Percentiles rank a stretch among this genome's conserved stretches.
Conservation (phyloP, 2,797 vertebrate species). For the Xenentodon cancila region DNA sequence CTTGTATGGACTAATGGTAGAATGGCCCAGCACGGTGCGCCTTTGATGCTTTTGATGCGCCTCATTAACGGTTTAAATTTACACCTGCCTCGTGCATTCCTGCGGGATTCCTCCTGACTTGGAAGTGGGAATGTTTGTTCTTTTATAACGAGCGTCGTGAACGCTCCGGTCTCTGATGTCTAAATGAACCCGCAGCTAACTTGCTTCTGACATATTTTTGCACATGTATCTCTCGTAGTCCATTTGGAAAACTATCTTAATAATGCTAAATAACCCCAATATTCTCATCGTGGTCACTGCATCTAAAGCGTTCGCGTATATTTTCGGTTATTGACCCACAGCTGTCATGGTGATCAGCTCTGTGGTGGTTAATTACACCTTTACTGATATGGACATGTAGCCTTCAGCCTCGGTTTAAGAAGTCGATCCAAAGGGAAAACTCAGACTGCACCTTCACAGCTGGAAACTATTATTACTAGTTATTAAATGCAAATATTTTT, state of each 20-base stretch:
- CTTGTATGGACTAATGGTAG: conserved; percentile 56
- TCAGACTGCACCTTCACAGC: conserved; percentile 43
- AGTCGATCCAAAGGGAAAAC: conserved; percentile 32
- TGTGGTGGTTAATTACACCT: conserved; percentile 25
- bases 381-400: conserved; percentile 32
- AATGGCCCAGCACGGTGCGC: conserved; percentile 62
- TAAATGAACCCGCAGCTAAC: conserved; percentile 42
- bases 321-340: too few relatives aligned
- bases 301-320: too few relatives aligned
- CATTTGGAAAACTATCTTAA: conserved; percentile 6
- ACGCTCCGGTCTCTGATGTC: conserved; percentile 37
- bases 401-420: conserved; percentile 22
- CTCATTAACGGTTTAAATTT: conserved; percentile 80
- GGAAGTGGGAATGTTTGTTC: conserved; percentile 62
- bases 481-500: conserved; percentile 80
- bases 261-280: conserved; percentile 1
- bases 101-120: conserved; percentile 51
- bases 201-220: conserved; percentile 17
- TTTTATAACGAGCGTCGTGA: conserved; percentile 45
- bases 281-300: too few relatives aligned
- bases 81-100: conserved; percentile 81
- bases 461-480: conserved; percentile 54
- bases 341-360: conserved; percentile 2
- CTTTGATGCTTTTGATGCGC: conserved; percentile 77
- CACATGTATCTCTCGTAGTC: not conserved